Base-by-base conservation (phyloP, 2,888 invertebrate species). In the Pristionchus maxplancki region DNA sequence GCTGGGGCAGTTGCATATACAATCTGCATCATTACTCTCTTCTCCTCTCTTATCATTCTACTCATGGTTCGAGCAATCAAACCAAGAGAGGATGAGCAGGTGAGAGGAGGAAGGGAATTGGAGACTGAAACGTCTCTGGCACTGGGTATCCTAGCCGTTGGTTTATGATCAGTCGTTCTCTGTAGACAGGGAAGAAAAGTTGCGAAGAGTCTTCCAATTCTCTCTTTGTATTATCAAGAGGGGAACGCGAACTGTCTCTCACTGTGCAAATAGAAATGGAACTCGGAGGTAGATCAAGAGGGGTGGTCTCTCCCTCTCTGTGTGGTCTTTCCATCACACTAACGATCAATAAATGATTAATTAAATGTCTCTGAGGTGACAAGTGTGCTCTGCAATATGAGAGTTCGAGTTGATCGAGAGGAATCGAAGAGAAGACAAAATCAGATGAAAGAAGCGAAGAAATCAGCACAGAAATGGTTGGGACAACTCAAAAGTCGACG, bases 61-160 rank as follows among this genome's bases (percentile, higher is more conserved):
- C 90, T 94, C 17, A 94, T 94, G 94, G 89, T 94, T 81, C 89
- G 93, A 17, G 93, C 94, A 4, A 94, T 94, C n/a, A 67, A 64
- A 58, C 88, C 88, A 34, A 31, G 88, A 28, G 81, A 88, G 40
- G 88, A 88, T 15, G 88, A 88, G 44, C 88, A 88, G 62, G 88
- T 88, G 48, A 24, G 31, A 67, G 31, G 20, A 34, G 4, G 24
- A 64, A 64, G n/a, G n/a, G n/a, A n/a, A n/a, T n/a, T n/a, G n/a
- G n/a, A n/a, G n/a, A n/a, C n/a, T n/a, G n/a, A n/a, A n/a, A n/a
- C n/a, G n/a, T n/a, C n/a, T n/a, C n/a, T n/a, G n/a, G n/a, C n/a
- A n/a, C n/a, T n/a, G n/a, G n/a, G n/a, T n/a, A n/a, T n/a, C n/a
- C 24, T 5, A 64, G 2, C 64, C 24, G 1, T 62, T 62, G 34